Evolutionary conservation across 2,113 vertebrate genomes (phyloP).

Genomic region (Corapipo altera): DNA sequence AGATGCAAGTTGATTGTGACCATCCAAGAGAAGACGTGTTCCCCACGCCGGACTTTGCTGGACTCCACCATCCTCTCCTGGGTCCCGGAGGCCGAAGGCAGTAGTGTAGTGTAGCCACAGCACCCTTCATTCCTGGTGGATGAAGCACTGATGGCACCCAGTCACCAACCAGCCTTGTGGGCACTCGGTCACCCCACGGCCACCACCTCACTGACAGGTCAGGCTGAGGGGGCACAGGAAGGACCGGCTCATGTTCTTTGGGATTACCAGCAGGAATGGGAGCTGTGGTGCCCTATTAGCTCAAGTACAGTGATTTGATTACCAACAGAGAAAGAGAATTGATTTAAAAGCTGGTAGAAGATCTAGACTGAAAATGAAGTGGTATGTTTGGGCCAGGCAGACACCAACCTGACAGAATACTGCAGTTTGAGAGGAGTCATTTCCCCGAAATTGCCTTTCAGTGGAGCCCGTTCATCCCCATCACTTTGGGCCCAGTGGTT

Average conservation of each 20-base stretch:
- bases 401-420: neutral
- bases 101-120: neutral
- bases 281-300: neutral
- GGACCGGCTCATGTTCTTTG: neutral
- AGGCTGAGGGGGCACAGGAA: neutral
- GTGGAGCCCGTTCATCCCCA: neutral
- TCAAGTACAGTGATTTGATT: neutral
- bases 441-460: neutral
- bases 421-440: neutral
- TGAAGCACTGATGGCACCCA: neutral
- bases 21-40: neutral
- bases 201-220: neutral
- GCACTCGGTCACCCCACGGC: neutral
- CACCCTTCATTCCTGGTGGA: neutral
- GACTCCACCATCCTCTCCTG: neutral
- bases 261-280: neutral
- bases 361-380: neutral
- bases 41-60: neutral
- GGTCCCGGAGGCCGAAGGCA: neutral
- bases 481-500: neutral
- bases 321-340: neutral
- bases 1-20: constrained; percentile 10
- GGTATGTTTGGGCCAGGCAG: neutral
- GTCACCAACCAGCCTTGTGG: neutral
- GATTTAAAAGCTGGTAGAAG: neutral